Evolutionary conservation across 2,797 vertebrate species (phyloP).

Genomic region (Rhinophrynus dorsalis): DNA sequence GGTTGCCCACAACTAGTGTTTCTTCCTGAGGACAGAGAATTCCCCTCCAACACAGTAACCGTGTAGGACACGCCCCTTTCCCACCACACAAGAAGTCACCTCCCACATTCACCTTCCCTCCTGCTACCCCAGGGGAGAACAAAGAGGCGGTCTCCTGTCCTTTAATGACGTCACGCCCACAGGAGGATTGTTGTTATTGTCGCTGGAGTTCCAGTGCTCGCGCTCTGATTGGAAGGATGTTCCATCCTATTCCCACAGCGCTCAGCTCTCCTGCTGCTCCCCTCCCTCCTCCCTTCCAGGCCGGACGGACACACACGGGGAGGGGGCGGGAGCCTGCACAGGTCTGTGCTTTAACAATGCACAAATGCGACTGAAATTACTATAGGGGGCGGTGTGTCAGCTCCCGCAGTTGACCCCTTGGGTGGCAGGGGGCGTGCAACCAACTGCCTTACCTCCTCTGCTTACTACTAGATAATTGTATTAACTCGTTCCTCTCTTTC

Average conservation of each 20-base stretch:
- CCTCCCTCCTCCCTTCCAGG: neutral
- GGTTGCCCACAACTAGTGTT: constrained; percentile 9
- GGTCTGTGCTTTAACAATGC: constrained; percentile 7
- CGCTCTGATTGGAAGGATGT: constrained; percentile 16
- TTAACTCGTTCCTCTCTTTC: constrained; percentile 10
- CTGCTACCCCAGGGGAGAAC: constrained; percentile 1
- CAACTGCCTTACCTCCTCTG: neutral
- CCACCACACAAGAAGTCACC: constrained; percentile 46
- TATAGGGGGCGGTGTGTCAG: constrained; percentile 23
- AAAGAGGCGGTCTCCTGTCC: neutral
- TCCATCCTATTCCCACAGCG: constrained; percentile 15
- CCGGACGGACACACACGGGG: neutral
- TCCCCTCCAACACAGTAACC: constrained; percentile 27
- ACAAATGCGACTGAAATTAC: neutral
- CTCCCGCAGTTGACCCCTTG: constrained; percentile 30
- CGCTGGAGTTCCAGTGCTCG: constrained; percentile 22
- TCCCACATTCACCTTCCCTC: neutral
- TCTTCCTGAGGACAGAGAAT: constrained; percentile 30
- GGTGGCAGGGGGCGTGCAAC: constrained; percentile 8
- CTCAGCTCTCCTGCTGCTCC: constrained; percentile 15
- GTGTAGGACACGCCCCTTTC: constrained; percentile 31
- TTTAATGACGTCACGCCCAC: constrained; percentile 27
- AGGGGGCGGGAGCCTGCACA: constrained; percentile 17
- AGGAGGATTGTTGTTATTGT: constrained; percentile 22
- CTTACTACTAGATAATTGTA: constrained; percentile 14